phyloP scores from a whole-genome alignment of 2,113 vertebrate species.

The Prinia subflava region DNA sequence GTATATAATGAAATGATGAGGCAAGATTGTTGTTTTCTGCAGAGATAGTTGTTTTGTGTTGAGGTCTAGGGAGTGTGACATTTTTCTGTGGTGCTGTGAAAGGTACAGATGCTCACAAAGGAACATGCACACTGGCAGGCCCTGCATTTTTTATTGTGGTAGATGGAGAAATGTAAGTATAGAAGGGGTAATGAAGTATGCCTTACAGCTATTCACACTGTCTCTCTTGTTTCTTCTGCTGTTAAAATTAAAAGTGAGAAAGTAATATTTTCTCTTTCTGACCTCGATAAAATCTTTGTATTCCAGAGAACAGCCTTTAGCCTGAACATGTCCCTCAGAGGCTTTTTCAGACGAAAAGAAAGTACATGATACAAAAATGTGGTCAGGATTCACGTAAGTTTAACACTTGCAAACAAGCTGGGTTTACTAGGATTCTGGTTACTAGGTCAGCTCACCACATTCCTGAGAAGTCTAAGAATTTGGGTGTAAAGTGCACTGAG shows the following conservation, averaged over 20 bases:
- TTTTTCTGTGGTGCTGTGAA: background rate
- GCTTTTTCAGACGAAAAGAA: conserved; percentile 39
- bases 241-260: conserved; percentile 37
- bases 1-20: background rate
- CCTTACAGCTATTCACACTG: background rate
- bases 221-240: background rate
- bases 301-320: conserved; percentile 35
- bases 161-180: background rate
- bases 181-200: conserved; percentile 20
- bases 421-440: conserved; percentile 44
- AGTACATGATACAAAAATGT: background rate
- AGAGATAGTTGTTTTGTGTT: background rate
- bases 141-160: background rate
- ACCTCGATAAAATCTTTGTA: conserved; percentile 1
- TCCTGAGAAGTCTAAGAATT: conserved; percentile 27
- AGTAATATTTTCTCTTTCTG: conserved; percentile 41
- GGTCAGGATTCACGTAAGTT: background rate
- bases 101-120: background rate
- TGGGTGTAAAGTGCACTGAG: conserved; percentile 4
- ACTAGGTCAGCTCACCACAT: conserved; percentile 2
- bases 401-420: conserved; percentile 26
- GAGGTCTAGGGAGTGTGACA: background rate
- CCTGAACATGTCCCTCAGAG: background rate
- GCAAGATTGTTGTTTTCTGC: background rate
- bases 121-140: background rate